phyloP scores from a whole-genome alignment of 2,797 vertebrate genomes.

The Neosilurus mollespiculum region DNA sequence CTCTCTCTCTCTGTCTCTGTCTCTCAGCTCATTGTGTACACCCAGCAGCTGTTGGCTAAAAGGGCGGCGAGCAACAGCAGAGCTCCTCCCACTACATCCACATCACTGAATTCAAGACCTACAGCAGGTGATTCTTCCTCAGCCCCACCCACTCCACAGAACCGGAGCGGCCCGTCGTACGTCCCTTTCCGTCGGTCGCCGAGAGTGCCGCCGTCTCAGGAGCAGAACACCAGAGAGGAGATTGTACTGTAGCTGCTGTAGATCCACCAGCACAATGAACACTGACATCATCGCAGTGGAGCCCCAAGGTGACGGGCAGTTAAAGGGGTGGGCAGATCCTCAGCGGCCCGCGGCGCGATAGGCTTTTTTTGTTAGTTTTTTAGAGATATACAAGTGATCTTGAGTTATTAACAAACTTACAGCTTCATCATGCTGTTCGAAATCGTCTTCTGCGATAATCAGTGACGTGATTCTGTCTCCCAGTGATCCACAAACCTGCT shows the following conservation, averaged over 20 bases:
- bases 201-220: background rate
- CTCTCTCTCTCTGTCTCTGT: too few relatives aligned
- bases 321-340: background rate
- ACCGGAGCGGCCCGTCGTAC: background rate
- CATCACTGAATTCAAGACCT: background rate
- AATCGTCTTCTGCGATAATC: too few relatives aligned
- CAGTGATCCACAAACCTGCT: background rate
- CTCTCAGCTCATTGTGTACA: slow-evolving; percentile 16
- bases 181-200: background rate
- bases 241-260: background rate
- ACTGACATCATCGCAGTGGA: background rate
- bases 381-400: too few relatives aligned
- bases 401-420: too few relatives aligned
- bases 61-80: background rate
- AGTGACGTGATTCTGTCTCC: background rate
- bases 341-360: too few relatives aligned
- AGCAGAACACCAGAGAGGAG: background rate
- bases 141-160: background rate
- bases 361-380: too few relatives aligned
- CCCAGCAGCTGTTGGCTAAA: slow-evolving; percentile 23
- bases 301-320: background rate
- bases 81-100: background rate
- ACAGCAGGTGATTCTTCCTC: too few relatives aligned
- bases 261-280: background rate
- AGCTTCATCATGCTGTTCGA: too few relatives aligned